Evolutionary conservation across 2,888 invertebrate species (phyloP).

Genomic region (Sphaerophoria taeniata): DNA sequence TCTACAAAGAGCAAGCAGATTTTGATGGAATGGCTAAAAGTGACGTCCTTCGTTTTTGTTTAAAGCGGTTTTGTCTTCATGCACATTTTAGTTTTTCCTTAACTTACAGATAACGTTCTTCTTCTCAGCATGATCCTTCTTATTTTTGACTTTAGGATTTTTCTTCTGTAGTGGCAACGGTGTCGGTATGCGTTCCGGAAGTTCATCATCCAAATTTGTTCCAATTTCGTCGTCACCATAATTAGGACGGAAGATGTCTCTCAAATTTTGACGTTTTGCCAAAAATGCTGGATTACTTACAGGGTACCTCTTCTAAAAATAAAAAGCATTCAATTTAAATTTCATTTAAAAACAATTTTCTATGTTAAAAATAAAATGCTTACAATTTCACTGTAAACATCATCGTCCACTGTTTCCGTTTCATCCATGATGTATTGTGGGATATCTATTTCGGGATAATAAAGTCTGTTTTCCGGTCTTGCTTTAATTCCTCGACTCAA

Average conservation of each 20-base stretch:
- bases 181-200: constrained; percentile 72
- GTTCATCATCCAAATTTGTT: constrained; percentile 57
- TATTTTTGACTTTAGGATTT: constrained; percentile 62
- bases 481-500: constrained; percentile 38
- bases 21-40: too few relatives aligned
- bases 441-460: constrained; percentile 65
- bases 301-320: constrained; percentile 76
- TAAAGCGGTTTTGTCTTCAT: too few relatives aligned
- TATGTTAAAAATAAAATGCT: background rate
- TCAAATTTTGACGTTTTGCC: constrained; percentile 79
- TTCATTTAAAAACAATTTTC: background rate
- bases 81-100: background rate
- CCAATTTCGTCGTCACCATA: constrained; percentile 78
- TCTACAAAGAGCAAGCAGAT: too few relatives aligned
- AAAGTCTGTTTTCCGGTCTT: constrained; percentile 51
- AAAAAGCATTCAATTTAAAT: too few relatives aligned
- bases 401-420: constrained; percentile 67
- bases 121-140: constrained; percentile 80
- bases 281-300: constrained; percentile 77
- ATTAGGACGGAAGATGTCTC: constrained; percentile 77
- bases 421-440: constrained; percentile 66
- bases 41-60: too few relatives aligned
- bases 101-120: constrained; percentile 82
- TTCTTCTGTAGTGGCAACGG: constrained; percentile 76
- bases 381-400: constrained; percentile 65